A percentile compares a stretch with the other conserved stretches of the same genome.
These are phyloP conservation scores for Acleris cristana DNA, from an alignment of 2,888 invertebrate species.

Conservation along the genomic window DNA sequence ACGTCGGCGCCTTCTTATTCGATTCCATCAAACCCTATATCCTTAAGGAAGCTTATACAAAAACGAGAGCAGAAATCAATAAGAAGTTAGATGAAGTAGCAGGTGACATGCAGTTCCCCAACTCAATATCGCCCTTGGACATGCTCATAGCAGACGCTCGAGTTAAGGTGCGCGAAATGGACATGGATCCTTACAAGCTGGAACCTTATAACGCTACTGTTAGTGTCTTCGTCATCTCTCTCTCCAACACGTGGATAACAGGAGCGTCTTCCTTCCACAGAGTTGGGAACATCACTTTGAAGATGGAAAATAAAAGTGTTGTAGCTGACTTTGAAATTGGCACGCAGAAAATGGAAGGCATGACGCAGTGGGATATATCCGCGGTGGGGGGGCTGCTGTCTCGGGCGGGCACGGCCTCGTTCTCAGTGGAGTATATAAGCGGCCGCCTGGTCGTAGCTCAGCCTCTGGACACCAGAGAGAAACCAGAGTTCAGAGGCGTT, in stretches of 20 bases:
- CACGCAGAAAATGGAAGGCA: constrained; percentile 90
- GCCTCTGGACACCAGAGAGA: constrained; percentile 89
- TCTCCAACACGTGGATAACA: constrained; percentile 90
- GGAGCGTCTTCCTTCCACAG: constrained; percentile 93
- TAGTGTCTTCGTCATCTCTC: constrained; percentile 87
- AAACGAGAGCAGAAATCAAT: constrained; percentile 87
- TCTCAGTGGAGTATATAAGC: constrained; percentile 91
- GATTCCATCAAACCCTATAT: constrained; percentile 91
- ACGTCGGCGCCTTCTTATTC: constrained; percentile 89
- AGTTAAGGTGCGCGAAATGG: constrained; percentile 85
- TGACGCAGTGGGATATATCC: constrained; percentile 90
- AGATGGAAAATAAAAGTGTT: constrained; percentile 88
- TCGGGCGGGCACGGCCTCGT: constrained; percentile 88
- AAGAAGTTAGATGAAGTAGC: constrained; percentile 86
- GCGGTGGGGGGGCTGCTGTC: constrained; percentile 87
- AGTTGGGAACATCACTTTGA: constrained; percentile 89
- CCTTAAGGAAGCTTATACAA: constrained; percentile 86
- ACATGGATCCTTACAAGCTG: constrained; percentile 90
- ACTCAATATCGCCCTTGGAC: constrained; percentile 90
- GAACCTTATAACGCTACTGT: constrained; percentile 89
- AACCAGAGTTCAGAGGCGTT: constrained; percentile 88
- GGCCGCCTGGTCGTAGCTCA: constrained; percentile 88
- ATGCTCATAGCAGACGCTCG: constrained; percentile 88
- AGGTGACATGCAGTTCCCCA: constrained; percentile 86
- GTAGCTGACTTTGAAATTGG: constrained; percentile 88